These are phyloP conservation scores for Penaeus indicus DNA, from an alignment of 1,140 invertebrate genomes.

Conservation along the genomic window DNA sequence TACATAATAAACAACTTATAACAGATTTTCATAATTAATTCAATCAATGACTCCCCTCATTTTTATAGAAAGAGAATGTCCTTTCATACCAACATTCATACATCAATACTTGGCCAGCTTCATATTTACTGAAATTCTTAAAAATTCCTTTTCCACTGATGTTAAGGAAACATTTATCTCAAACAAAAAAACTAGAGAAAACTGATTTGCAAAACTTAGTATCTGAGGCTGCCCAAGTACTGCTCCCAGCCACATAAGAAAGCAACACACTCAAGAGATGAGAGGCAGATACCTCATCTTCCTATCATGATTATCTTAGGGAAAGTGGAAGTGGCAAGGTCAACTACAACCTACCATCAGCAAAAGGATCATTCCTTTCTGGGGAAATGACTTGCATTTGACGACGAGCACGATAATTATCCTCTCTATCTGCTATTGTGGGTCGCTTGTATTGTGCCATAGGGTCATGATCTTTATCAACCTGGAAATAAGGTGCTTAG, in stretches of 20 bases:
- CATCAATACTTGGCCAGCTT: constrained; percentile 40
- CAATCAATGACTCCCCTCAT: constrained; percentile 6
- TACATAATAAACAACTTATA: constrained; percentile 25
- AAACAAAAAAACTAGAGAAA: not conserved
- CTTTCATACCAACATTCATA: constrained; percentile 44
- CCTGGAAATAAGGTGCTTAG: constrained; percentile 74
- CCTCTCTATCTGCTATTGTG: constrained; percentile 94
- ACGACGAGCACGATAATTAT: constrained; percentile 93
- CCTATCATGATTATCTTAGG: constrained; percentile 40
- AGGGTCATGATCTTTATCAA: constrained; percentile 94
- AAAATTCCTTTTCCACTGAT: not conserved
- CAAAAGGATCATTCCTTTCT: constrained; percentile 96
- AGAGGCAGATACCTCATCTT: constrained; percentile 29
- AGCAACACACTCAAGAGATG: constrained; percentile 59
- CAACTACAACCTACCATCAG: constrained; percentile 84
- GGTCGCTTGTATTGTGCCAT: constrained; percentile 92
- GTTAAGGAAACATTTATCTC: not conserved
- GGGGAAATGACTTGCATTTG: constrained; percentile 94
- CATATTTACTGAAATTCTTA: not conserved
- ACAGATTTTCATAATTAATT: constrained; percentile 21
- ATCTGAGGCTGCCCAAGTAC: constrained; percentile 40
- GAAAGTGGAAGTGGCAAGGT: constrained; percentile 1
- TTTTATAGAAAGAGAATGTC: constrained; percentile 43
- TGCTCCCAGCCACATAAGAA: constrained; percentile 57
- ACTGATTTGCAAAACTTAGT: not conserved